Evolutionary conservation across 1,140 invertebrate species (phyloP).

Genomic region (Arctopsyche grandis): DNA sequence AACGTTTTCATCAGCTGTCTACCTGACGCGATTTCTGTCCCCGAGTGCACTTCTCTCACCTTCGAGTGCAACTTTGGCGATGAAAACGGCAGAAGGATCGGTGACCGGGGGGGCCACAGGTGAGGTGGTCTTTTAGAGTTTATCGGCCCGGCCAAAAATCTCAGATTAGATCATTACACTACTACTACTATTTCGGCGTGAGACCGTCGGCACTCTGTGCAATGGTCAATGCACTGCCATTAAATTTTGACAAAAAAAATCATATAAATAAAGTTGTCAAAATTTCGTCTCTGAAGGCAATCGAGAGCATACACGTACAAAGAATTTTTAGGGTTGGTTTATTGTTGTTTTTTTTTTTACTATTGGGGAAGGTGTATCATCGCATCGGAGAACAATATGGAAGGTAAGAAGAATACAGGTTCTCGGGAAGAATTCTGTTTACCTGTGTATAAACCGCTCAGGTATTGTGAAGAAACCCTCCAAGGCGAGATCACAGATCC

Average conservation of each 20-base stretch:
- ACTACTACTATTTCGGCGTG: slow-evolving; percentile 15
- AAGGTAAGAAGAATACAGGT: slow-evolving; percentile 9
- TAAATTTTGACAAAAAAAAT: not conserved
- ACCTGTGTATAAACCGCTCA: not conserved
- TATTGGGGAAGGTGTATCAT: too few relatives aligned
- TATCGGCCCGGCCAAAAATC: slow-evolving; percentile 20
- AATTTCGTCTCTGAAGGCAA: too few relatives aligned
- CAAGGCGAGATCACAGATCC: too few relatives aligned
- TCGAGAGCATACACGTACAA: too few relatives aligned
- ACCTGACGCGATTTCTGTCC: too few relatives aligned
- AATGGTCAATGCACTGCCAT: slow-evolving; percentile 18
- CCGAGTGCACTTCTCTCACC: too few relatives aligned
- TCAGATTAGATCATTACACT: slow-evolving; percentile 28
- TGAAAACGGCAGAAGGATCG: not conserved
- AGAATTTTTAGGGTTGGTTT: too few relatives aligned
- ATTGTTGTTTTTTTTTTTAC: too few relatives aligned
- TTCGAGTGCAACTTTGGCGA: not conserved
- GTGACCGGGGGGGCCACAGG: slow-evolving; percentile 28
- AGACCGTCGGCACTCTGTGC: not conserved
- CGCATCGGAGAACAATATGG: not conserved
- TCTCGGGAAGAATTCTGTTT: slow-evolving; percentile 1
- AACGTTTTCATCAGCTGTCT: too few relatives aligned
- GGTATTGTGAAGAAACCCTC: too few relatives aligned
- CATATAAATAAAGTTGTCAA: too few relatives aligned
- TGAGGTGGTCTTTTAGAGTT: slow-evolving; percentile 29